phyloP scores from a whole-genome alignment of 2,113 vertebrate genomes.

The Antennarius striatus region DNA sequence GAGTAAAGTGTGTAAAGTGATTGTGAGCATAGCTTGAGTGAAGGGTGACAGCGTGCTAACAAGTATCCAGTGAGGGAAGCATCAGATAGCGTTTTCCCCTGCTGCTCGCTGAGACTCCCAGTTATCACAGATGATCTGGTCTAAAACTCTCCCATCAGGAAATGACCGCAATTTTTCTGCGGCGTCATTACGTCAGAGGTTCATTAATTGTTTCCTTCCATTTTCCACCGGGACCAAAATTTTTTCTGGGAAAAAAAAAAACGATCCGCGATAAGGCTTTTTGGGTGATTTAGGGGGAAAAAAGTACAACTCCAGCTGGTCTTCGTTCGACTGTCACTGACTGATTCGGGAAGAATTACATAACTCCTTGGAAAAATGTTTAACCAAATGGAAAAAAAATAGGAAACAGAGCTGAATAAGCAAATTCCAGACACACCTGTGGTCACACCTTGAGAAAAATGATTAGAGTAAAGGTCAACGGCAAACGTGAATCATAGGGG shows the following conservation, averaged over 20 bases:
- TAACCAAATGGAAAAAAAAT: conserved; percentile 37
- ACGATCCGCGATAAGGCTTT: conserved; percentile 69
- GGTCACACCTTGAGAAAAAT: conserved; percentile 15
- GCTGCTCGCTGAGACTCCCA: conserved; percentile 36
- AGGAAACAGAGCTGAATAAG: conserved; percentile 8
- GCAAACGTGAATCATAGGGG: conserved; percentile 5
- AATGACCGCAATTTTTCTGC: conserved; percentile 58
- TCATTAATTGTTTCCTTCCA: conserved; percentile 76
- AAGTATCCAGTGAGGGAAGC: too few species aligned
- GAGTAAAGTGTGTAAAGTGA: conserved; percentile 27
- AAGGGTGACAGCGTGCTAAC: too few species aligned
- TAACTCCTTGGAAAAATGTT: conserved; percentile 64
- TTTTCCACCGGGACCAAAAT: conserved; percentile 41
- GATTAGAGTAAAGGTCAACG: conserved; percentile 4
- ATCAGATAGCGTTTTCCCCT: conserved; percentile 21
- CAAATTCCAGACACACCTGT: conserved; percentile 28
- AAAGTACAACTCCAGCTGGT: conserved; percentile 55
- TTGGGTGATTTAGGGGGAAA: conserved; percentile 72
- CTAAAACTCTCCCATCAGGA: conserved; percentile 62
- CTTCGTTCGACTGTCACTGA: conserved; percentile 53
- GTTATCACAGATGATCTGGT: conserved; percentile 53
- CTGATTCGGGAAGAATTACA: conserved; percentile 40
- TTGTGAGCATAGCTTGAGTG: conserved; percentile 13
- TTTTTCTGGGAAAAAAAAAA: conserved; percentile 43
- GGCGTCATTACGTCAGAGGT: conserved; percentile 64